Percentiles rank a stretch among this genome's conserved stretches.
Conservation (phyloP, 1,140 invertebrate species). For the Dreissena polymorpha region DNA sequence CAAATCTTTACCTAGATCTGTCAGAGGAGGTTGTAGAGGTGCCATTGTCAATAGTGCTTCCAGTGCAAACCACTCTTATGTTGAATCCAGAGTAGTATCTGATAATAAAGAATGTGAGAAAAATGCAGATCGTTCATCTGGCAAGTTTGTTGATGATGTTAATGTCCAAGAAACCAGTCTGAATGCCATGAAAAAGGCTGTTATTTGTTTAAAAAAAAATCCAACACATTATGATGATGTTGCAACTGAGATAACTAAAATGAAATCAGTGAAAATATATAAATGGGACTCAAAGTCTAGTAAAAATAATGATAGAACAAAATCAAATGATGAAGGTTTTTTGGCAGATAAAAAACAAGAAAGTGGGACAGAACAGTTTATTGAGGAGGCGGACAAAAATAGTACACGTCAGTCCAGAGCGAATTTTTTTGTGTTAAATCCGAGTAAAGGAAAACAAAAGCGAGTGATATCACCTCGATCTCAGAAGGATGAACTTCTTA, state of each 20-base stretch:
- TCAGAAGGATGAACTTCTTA: conserved; percentile 7
- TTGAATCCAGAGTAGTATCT: neutral
- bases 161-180: neutral
- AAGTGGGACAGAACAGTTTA: too few species aligned
- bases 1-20: neutral
- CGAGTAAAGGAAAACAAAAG: conserved; percentile 46
- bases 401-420: neutral
- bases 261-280: too few species aligned
- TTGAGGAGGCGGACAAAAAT: too few species aligned
- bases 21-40: neutral
- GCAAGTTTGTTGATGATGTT: neutral
- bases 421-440: conserved; percentile 25
- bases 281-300: too few species aligned
- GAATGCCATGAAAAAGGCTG: too few species aligned
- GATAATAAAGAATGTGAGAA: neutral
- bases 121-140: neutral
- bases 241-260: too few species aligned
- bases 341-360: too few species aligned
- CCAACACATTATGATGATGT: too few species aligned
- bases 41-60: neutral
- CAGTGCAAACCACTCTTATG: neutral
- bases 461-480: conserved; percentile 5
- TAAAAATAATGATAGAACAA: too few species aligned
- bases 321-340: too few species aligned
- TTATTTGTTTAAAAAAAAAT: too few species aligned